Evolutionary conservation across 2,797 vertebrate genomes (phyloP).

Genomic region (Poecilia wingei): DNA sequence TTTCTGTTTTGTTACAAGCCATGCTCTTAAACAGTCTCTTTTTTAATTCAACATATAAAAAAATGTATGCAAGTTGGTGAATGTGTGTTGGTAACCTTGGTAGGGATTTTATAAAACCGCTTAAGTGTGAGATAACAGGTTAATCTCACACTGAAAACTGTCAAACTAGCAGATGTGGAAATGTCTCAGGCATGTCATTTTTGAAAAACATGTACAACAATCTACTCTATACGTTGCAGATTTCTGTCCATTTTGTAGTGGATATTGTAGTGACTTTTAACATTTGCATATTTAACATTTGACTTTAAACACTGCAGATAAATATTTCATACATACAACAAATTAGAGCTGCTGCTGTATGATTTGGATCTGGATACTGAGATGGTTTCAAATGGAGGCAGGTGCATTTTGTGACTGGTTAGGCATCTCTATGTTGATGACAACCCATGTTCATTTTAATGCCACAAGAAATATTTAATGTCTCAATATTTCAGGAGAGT

Average conservation of each 20-base stretch:
- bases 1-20: not conserved
- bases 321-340: not conserved
- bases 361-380: not conserved
- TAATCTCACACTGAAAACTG: not conserved
- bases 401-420: not conserved
- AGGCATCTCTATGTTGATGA: not conserved
- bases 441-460: not conserved
- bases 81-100: not conserved
- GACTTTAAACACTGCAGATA: not conserved
- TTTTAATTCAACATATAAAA: constrained; percentile 51
- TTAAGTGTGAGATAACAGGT: not conserved
- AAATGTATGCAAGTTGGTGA: not conserved
- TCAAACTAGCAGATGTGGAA: no score
- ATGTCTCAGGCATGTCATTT: not conserved
- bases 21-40: constrained; percentile 10
- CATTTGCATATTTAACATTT: not conserved
- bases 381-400: not conserved
- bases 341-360: not conserved
- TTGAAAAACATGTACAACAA: not conserved
- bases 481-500: not conserved
- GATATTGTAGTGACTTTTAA: not conserved
- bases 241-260: not conserved
- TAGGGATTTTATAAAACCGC: not conserved
- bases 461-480: not conserved
- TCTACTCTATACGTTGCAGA: not conserved